Evolutionary conservation across 2,113 vertebrate genomes (phyloP).

Genomic region (Misgurnus mizolepis): DNA sequence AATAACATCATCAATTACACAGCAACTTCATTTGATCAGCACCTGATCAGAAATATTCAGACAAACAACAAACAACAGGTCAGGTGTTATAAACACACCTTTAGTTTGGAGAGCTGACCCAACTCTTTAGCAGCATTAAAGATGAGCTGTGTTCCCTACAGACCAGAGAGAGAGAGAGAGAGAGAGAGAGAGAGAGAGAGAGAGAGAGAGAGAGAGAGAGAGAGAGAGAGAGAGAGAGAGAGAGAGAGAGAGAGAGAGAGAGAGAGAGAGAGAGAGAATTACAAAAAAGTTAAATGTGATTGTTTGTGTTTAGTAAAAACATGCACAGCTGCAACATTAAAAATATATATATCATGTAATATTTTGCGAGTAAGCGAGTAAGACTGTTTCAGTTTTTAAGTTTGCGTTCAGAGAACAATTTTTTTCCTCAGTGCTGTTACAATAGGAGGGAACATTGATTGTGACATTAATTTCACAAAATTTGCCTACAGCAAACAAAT

Average conservation of each 20-base stretch:
- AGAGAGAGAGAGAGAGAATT: neutral
- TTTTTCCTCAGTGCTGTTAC: too few relatives aligned
- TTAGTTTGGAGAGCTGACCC: constrained; percentile 95
- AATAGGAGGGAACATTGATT: too few relatives aligned
- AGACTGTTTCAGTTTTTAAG: too few relatives aligned
- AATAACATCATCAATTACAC: neutral
- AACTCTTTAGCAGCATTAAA: constrained; percentile 96
- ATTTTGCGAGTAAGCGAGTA: too few relatives aligned
- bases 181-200: neutral
- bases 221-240: neutral
- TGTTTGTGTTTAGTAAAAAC: too few relatives aligned
- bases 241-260: neutral
- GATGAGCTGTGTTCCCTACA: constrained; percentile 95
- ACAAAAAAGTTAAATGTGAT: too few relatives aligned
- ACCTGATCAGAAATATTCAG: too few relatives aligned
- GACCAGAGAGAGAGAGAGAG: neutral
- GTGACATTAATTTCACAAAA: too few relatives aligned
- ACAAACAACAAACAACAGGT: neutral
- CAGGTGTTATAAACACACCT: constrained; percentile 69
- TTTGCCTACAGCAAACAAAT: too few relatives aligned
- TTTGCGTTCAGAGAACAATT: too few relatives aligned
- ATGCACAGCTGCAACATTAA: too few relatives aligned
- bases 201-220: neutral
- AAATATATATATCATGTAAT: too few relatives aligned
- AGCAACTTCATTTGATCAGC: neutral